Evolutionary conservation across 2,797 vertebrate species (phyloP), one percentile per base, ranked within the genome.

Genomic region (Catamblyrhynchus diadema): DNA sequence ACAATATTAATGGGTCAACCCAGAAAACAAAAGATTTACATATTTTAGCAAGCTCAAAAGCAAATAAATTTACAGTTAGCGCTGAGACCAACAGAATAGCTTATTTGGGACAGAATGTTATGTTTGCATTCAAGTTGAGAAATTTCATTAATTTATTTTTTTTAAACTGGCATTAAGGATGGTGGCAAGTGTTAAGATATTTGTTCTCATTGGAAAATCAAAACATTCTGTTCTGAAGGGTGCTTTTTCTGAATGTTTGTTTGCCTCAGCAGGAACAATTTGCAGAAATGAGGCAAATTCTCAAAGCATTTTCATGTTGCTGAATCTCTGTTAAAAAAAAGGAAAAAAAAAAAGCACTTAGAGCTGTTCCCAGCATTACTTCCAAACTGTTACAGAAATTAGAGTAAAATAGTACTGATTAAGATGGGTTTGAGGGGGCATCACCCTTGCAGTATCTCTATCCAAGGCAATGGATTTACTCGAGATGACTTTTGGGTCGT

Each of bases 361-460:
- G 45, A 90, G 39, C 3, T 27, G 32, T 94, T 91, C 69, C 62
- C 75, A 96, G 35, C 8, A 6, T 70, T 81, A 45, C 6, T 91
- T 78, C 71, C 47, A 93, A 94, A 69, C 32, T 91, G 1, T 72
- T 66, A 48, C 18, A 93, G 92, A 89, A 96, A 72, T 93, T 71
- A 75, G 39, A 90, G 33, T 35, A 64, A 95, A 93, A 92, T 91
- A 57, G 81, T 74, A 42, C 47, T 91, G 72, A 89, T 89, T 92
- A 91, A 86, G 65, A 69, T 27, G 33, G 41, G 14, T 5, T 5
- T 10, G 51, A 24, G n/a, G 45, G 28, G 24, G 39, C 37, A 91
- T 79, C 84, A 81, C 87, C 84, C 84, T 86, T 37, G 30, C 72
- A 72, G 66, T 59, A 81, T 69, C 54, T 87, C 50, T 48, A 13